phyloP scores from a whole-genome alignment of 2,113 vertebrate genomes.

The Strigops habroptila region DNA sequence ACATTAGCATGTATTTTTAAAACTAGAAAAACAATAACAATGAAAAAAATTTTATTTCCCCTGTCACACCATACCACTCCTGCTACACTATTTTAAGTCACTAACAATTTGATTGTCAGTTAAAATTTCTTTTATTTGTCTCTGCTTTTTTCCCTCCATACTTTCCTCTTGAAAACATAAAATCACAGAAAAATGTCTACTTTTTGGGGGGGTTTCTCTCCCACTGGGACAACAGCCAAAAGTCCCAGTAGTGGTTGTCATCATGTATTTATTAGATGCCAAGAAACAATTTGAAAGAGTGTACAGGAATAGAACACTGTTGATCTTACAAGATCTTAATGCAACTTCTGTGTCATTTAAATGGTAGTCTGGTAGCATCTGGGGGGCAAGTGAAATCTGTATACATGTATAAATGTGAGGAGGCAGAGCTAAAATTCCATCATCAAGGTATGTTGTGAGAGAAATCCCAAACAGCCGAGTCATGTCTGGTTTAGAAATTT shows the following conservation, averaged over 20 bases:
- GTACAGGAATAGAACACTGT: neutral
- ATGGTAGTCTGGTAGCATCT: neutral
- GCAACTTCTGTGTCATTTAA: neutral
- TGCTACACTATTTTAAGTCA: neutral
- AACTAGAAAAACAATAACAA: neutral
- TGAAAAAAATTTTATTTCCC: neutral
- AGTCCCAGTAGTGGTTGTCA: neutral
- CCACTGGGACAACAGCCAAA: neutral
- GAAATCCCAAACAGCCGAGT: neutral
- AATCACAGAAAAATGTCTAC: neutral
- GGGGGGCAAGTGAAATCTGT: neutral
- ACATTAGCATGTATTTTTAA: neutral
- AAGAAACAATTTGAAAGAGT: neutral
- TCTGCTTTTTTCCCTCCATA: neutral
- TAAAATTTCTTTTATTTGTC: neutral
- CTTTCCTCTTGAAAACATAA: neutral
- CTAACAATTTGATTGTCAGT: neutral
- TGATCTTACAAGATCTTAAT: neutral
- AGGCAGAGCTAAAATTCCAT: neutral
- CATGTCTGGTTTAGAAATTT: neutral
- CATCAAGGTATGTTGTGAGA: neutral
- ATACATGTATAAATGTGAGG: neutral
- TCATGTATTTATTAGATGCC: neutral
- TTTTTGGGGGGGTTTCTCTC: neutral
- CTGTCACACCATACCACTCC: neutral